Conservation (phyloP, 23 tunicate genomes). For the Clavelina lepadiformis region DNA sequence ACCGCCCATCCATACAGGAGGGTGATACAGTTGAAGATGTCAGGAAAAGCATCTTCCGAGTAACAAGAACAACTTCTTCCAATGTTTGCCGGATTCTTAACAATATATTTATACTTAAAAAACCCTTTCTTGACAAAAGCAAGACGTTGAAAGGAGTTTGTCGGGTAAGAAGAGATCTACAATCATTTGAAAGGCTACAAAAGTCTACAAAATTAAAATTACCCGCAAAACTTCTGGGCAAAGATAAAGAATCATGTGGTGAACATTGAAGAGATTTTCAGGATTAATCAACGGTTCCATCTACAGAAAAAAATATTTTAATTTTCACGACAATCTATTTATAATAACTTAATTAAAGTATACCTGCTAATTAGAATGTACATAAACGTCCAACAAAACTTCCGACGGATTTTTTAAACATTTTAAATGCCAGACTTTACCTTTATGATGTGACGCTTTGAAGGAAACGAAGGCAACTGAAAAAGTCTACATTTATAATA, state of each 20-base stretch:
- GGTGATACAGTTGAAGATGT: conserved; percentile 4
- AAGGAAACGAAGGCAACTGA: conserved; percentile 2
- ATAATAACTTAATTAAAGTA: too few relatives aligned
- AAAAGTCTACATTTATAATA: conserved; percentile 19
- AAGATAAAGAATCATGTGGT: conserved; percentile 21
- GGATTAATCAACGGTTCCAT: conserved; percentile 29
- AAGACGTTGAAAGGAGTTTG: too few relatives aligned
- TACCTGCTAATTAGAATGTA: too few relatives aligned
- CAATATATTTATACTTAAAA: not conserved
- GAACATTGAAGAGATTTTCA: conserved; percentile 11
- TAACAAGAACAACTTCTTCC: conserved; percentile 17
- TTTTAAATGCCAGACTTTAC: too few relatives aligned
- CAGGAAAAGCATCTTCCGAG: not conserved
- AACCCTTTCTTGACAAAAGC: too few relatives aligned
- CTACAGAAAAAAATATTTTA: too few relatives aligned
- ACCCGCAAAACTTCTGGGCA: conserved; percentile 22
- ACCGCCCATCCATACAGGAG: conserved; percentile 47
- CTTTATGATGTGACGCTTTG: conserved; percentile 35
- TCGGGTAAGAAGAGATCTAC: too few relatives aligned
- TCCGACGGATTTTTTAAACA: not conserved
- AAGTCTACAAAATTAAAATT: not conserved
- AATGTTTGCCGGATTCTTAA: not conserved
- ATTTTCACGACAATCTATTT: too few relatives aligned
- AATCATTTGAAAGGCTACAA: too few relatives aligned
- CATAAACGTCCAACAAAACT: too few relatives aligned